A percentile compares a stretch with the other conserved stretches of the same genome.
phyloP scores from a whole-genome alignment of 2,888 invertebrate species.

The Mallateleia sp. region DNA sequence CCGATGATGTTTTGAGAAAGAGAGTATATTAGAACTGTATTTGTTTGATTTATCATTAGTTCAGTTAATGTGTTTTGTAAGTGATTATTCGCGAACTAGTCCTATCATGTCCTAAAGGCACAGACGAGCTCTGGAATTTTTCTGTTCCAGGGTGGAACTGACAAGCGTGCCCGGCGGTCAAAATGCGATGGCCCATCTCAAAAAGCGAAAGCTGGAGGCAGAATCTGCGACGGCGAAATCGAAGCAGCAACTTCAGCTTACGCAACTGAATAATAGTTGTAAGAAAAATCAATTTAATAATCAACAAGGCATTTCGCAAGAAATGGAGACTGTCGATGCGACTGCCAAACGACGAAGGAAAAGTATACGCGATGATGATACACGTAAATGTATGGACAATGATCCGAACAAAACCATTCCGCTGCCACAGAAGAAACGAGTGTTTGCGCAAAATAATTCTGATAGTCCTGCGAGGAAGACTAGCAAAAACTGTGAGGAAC shows the following conservation, averaged over 20 bases:
- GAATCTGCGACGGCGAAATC: conserved; percentile 88
- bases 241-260: conserved; percentile 85
- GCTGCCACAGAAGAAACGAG: conserved; percentile 92
- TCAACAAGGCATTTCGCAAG: conserved; percentile 89
- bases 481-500: conserved; percentile 88
- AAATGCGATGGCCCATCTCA: conserved; percentile 92
- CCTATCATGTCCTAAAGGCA: conserved; percentile 72
- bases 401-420: conserved; percentile 89
- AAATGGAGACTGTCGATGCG: conserved; percentile 90
- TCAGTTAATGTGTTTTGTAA: conserved; percentile 49
- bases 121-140: conserved; percentile 88
- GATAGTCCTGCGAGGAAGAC: conserved; percentile 90
- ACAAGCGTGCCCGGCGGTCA: conserved; percentile 91
- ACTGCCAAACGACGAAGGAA: conserved; percentile 90
- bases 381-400: conserved; percentile 85
- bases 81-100: conserved; percentile 46
- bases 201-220: conserved; percentile 93
- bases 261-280: conserved; percentile 82
- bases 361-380: conserved; percentile 88
- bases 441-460: conserved; percentile 89
- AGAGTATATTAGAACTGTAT: conserved; percentile 18
- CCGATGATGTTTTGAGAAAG: conserved; percentile 29
- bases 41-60: conserved; percentile 35
- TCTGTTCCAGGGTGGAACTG: conserved; percentile 90
- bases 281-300: conserved; percentile 88